Percentiles rank a stretch among this genome's conserved stretches.
Conservation (phyloP, 2,113 vertebrate species). For the Tauraco erythrolophus region DNA sequence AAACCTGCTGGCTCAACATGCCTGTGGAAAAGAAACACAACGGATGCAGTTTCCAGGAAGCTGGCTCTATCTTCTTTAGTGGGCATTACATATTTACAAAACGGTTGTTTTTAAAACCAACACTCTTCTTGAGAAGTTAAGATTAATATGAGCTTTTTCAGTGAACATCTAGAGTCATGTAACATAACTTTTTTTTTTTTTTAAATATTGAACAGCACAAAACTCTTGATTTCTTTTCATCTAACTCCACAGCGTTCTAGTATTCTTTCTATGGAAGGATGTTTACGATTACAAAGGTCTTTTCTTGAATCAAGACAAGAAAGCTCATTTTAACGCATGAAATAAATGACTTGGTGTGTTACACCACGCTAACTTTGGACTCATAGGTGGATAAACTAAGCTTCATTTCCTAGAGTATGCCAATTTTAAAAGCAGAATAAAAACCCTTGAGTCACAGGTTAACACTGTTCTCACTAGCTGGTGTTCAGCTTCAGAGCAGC, state of each 20-base stretch:
- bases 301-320: constrained; percentile 54
- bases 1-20: constrained; percentile 54
- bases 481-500: not conserved
- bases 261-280: constrained; percentile 58
- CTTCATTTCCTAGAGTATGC: constrained; percentile 31
- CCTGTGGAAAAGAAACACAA: constrained; percentile 48
- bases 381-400: constrained; percentile 40
- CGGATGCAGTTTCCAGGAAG: constrained; percentile 65
- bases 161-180: constrained; percentile 58
- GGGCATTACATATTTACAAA: constrained; percentile 71
- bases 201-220: constrained; percentile 16
- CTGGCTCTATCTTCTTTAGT: constrained; percentile 65
- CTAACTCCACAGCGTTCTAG: constrained; percentile 29
- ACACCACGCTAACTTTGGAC: constrained; percentile 23
- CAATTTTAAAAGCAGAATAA: constrained; percentile 54
- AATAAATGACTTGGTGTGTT: constrained; percentile 42
- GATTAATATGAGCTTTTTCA: constrained; percentile 49
- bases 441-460: constrained; percentile 6
- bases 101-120: constrained; percentile 57
- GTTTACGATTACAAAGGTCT: constrained; percentile 47
- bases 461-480: constrained; percentile 33
- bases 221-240: constrained; percentile 21
- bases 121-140: constrained; percentile 61
- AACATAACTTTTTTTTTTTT: constrained; percentile 1
- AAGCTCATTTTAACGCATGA: constrained; percentile 58